These are phyloP conservation scores for Grantiella picta DNA, from an alignment of 2,113 vertebrate species.

Conservation along the genomic window DNA sequence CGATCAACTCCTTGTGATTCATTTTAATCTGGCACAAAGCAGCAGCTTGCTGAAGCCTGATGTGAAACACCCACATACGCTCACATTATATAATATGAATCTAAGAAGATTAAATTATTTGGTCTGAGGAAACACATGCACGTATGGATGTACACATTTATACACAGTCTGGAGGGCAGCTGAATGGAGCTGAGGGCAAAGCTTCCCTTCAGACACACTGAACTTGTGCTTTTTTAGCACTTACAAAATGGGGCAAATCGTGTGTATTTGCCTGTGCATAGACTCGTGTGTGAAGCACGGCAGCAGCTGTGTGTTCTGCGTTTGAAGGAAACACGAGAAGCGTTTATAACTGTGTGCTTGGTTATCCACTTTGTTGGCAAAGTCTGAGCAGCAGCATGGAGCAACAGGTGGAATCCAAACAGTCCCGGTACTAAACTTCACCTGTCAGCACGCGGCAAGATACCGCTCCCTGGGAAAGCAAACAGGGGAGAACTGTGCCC, in stretches of 20 bases:
- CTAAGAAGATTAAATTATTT: constrained; percentile 35
- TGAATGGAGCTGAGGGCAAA: neutral
- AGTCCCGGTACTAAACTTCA: neutral
- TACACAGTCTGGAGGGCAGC: neutral
- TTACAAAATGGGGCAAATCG: neutral
- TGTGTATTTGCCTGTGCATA: fast-evolving
- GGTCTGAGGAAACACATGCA: neutral
- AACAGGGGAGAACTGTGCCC: neutral
- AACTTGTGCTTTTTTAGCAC: neutral
- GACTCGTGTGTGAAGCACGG: fast-evolving
- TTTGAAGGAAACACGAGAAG: neutral
- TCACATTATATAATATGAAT: constrained; percentile 42
- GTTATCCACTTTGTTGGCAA: neutral
- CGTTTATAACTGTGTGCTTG: fast-evolving
- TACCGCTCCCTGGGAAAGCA: neutral
- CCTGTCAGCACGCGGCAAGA: fast-evolving
- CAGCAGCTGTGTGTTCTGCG: fast-evolving
- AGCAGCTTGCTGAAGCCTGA: constrained; percentile 1
- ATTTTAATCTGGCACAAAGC: constrained; percentile 15
- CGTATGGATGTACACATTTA: neutral
- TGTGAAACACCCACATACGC: neutral
- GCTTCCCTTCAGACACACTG: neutral
- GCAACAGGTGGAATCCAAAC: neutral
- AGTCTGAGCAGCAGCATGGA: neutral
- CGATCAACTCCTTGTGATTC: neutral